Percentiles rank a stretch among this genome's conserved stretches.
phyloP scores from a whole-genome alignment of 1,140 invertebrate species.

The Drosophila sechellia region DNA sequence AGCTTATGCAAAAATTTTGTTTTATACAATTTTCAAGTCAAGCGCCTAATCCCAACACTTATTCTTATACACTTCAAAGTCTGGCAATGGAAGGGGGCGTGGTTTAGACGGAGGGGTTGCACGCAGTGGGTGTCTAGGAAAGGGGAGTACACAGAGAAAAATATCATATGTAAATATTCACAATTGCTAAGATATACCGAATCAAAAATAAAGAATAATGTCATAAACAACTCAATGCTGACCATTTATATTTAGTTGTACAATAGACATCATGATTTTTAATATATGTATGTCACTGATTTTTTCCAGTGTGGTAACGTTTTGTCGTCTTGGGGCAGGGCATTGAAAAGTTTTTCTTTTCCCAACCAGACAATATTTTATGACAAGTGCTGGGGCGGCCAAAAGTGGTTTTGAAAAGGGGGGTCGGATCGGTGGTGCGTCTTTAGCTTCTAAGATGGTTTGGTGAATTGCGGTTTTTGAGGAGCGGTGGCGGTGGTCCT shows the following conservation, averaged over 20 bases:
- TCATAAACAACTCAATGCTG: too few relatives aligned
- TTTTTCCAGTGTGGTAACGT: slow-evolving; percentile 8
- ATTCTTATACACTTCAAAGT: slow-evolving; percentile 83
- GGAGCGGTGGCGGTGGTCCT: not conserved
- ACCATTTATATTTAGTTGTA: too few relatives aligned
- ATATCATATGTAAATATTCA: not conserved
- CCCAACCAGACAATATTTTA: slow-evolving; percentile 81
- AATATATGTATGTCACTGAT: not conserved
- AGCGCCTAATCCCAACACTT: slow-evolving; percentile 83
- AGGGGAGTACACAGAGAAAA: slow-evolving; percentile 1
- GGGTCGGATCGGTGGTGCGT: not conserved
- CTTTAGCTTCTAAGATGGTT: slow-evolving; percentile 39
- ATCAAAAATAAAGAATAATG: too few relatives aligned
- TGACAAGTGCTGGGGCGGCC: slow-evolving; percentile 60
- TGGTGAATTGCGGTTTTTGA: slow-evolving; percentile 30
- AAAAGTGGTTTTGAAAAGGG: not conserved
- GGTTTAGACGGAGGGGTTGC: not conserved
- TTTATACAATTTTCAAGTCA: slow-evolving; percentile 84
- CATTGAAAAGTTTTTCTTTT: slow-evolving; percentile 81
- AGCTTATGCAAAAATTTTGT: slow-evolving; percentile 83
- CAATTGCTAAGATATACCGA: too few relatives aligned
- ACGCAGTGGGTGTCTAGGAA: slow-evolving; percentile 2
- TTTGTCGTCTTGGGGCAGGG: slow-evolving; percentile 49
- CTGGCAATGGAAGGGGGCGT: slow-evolving; percentile 58
- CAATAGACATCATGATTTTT: too few relatives aligned